phyloP scores from a whole-genome alignment of 2,888 invertebrate species.

The Stratiomys singularior region DNA sequence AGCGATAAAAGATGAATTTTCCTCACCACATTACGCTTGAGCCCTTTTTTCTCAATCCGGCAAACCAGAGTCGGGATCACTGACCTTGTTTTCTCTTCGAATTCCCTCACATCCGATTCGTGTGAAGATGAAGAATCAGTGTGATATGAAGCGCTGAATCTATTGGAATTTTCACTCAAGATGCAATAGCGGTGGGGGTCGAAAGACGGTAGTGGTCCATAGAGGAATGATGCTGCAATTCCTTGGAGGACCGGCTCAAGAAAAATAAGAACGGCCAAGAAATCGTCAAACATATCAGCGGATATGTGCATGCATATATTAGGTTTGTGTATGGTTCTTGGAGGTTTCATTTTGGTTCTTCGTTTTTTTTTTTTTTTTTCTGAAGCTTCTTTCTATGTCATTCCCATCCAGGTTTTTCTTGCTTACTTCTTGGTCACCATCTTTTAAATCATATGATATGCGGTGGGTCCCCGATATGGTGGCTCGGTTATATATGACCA shows the following conservation, averaged over 20 bases:
- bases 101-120: background rate
- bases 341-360: background rate
- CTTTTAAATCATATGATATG: constrained; percentile 9
- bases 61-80: background rate
- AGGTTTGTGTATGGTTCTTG: background rate
- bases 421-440: background rate
- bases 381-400: background rate
- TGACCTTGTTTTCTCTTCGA: constrained; percentile 7
- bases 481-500: background rate
- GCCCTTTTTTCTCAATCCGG: constrained; percentile 2
- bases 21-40: constrained; percentile 18
- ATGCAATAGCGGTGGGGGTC: background rate
- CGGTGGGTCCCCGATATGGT: constrained; percentile 5
- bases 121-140: constrained; percentile 10
- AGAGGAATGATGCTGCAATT: constrained; percentile 7
- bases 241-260: background rate
- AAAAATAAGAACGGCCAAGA: background rate
- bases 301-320: background rate
- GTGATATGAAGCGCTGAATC: background rate
- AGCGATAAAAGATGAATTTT: constrained; percentile 26
- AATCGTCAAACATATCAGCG: background rate
- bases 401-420: background rate
- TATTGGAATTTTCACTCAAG: background rate
- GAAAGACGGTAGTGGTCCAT: background rate
- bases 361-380: background rate